Evolutionary conservation across 2,888 invertebrate species (phyloP).

Genomic region (Luffia ferchaultella): DNA sequence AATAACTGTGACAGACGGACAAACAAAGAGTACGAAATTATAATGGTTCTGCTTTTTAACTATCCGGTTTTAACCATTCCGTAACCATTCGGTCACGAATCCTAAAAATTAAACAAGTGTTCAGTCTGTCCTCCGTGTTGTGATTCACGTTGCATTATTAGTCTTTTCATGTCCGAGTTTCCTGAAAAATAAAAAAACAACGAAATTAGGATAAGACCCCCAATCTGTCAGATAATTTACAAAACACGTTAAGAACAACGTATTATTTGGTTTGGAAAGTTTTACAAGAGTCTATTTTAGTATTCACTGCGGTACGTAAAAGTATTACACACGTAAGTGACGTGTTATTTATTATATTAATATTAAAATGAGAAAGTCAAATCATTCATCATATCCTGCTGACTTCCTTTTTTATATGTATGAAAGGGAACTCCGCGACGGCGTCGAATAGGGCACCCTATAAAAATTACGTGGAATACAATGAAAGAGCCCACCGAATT

Average conservation of each 20-base stretch:
- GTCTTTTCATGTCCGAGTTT: too few relatives aligned
- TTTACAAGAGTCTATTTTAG: background rate
- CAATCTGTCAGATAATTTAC: too few relatives aligned
- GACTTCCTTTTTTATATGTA: conserved; percentile 35
- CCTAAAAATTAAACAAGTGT: too few relatives aligned
- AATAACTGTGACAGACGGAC: too few relatives aligned
- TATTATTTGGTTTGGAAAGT: background rate
- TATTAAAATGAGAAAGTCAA: conserved; percentile 42
- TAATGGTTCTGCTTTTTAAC: too few relatives aligned
- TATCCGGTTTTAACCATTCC: too few relatives aligned
- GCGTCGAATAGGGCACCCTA: conserved; percentile 22
- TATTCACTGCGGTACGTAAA: background rate
- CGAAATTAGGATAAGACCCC: too few relatives aligned
- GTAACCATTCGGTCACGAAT: too few relatives aligned
- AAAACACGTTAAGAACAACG: background rate
- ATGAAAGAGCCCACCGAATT: conserved; percentile 6
- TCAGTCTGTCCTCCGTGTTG: too few relatives aligned
- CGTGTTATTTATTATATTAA: conserved; percentile 37
- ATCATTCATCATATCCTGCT: conserved; percentile 43
- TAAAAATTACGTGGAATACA: conserved; percentile 18
- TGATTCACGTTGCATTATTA: too few relatives aligned
- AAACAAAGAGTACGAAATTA: too few relatives aligned
- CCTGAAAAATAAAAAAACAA: too few relatives aligned
- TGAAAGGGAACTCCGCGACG: conserved; percentile 24
- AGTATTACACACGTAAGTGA: conserved; percentile 15